phyloP scores from a whole-genome alignment of 1,140 invertebrate genomes.

The Trichonephila inaurata region DNA sequence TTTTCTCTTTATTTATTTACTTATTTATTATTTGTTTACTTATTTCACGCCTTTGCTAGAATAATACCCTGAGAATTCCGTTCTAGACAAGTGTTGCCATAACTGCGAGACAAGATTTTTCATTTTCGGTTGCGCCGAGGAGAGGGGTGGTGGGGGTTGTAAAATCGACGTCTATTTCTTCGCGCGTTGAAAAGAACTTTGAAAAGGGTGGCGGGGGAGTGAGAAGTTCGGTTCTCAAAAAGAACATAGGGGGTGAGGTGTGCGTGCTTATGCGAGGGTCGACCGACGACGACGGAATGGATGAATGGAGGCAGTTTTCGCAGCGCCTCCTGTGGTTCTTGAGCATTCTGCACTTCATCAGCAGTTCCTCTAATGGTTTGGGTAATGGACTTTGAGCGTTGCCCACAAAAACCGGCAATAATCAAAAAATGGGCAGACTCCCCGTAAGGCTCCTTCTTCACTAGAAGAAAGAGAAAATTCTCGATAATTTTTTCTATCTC shows the following conservation, averaged over 20 bases:
- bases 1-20: conserved; percentile 4
- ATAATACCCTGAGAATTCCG: conserved; percentile 48
- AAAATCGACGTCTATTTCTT: conserved; percentile 68
- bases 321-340: conserved; percentile 55
- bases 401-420: conserved; percentile 66
- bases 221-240: conserved; percentile 1
- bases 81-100: conserved; percentile 65
- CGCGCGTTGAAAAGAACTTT: conserved; percentile 43
- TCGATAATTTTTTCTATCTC: conserved; percentile 31
- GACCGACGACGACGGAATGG: conserved; percentile 24
- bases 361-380: conserved; percentile 67
- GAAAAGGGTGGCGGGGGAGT: not conserved
- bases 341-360: conserved; percentile 65
- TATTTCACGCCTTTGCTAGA: not conserved
- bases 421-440: conserved; percentile 64
- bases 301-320: conserved; percentile 58
- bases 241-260: not conserved
- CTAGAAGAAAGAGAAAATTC: conserved; percentile 51
- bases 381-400: conserved; percentile 62
- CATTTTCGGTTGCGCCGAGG: conserved; percentile 6
- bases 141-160: not conserved
- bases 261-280: not conserved
- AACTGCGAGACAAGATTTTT: conserved; percentile 71
- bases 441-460: not conserved
- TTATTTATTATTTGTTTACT: conserved; percentile 32